Evolutionary conservation across 1,140 invertebrate genomes (phyloP).

Genomic region (Hyles euphorbiae): DNA sequence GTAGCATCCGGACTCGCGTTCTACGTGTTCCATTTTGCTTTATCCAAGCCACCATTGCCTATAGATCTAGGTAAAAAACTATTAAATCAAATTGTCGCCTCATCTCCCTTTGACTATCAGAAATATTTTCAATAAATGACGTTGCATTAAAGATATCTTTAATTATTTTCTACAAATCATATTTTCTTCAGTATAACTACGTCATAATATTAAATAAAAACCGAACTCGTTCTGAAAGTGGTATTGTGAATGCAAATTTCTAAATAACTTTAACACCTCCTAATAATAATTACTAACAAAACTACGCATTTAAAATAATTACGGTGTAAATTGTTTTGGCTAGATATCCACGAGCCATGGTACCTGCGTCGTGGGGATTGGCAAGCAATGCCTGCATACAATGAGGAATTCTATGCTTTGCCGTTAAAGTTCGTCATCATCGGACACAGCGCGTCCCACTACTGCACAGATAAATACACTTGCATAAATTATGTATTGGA

Average conservation of each 20-base stretch:
- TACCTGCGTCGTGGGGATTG: slow-evolving; percentile 55
- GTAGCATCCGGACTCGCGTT: slow-evolving; percentile 44
- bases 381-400: slow-evolving; percentile 47
- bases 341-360: slow-evolving; percentile 59
- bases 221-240: too few species aligned
- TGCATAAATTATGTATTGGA: slow-evolving; percentile 43
- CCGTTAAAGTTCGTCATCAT: slow-evolving; percentile 48
- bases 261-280: too few species aligned
- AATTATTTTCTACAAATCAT: too few species aligned
- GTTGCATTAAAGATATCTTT: too few species aligned
- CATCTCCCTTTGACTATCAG: too few species aligned
- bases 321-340: slow-evolving; percentile 23
- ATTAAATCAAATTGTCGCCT: not conserved
- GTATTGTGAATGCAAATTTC: too few species aligned
- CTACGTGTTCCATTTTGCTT: slow-evolving; percentile 43
- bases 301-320: too few species aligned
- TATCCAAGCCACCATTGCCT: slow-evolving; percentile 25
- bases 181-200: too few species aligned
- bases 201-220: too few species aligned
- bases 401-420: slow-evolving; percentile 30
- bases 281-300: not conserved
- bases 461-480: slow-evolving; percentile 36
- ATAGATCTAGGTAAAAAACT: slow-evolving; percentile 52
- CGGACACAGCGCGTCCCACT: slow-evolving; percentile 42
- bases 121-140: too few species aligned